Evolutionary conservation across 2,797 vertebrate species (phyloP).

Genomic region (Sebastes taczanowskii): DNA sequence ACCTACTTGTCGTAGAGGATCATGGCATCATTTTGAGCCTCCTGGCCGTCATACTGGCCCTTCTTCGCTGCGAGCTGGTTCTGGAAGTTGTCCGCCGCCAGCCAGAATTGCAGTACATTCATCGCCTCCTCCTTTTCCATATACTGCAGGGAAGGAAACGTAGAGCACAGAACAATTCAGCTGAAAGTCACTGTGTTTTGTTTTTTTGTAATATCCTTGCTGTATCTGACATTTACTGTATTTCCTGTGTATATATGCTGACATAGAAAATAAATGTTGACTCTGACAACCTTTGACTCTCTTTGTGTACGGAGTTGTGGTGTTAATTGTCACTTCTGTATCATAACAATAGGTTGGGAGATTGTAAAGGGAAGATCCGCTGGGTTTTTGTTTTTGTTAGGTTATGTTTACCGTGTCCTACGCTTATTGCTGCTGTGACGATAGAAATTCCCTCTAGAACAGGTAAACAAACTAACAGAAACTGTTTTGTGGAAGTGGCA

Average conservation of each 20-base stretch:
- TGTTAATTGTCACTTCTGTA: background rate
- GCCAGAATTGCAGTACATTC: conserved; percentile 97
- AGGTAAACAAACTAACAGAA: background rate
- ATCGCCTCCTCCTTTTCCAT: conserved; percentile 99
- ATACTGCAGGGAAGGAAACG: conserved; percentile 80
- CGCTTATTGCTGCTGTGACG: background rate
- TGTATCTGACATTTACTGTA: background rate
- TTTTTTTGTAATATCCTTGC: background rate
- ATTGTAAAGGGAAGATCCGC: background rate
- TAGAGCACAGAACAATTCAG: background rate
- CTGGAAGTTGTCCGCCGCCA: conserved; percentile 99
- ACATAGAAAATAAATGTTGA: background rate
- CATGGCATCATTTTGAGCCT: conserved; percentile 99
- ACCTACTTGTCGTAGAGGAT: conserved; percentile 98
- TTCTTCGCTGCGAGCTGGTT: conserved; percentile 96
- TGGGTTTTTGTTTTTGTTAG: background rate
- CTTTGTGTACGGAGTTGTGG: background rate
- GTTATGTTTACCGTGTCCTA: background rate
- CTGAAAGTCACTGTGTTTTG: background rate
- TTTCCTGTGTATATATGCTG: background rate
- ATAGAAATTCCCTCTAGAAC: background rate
- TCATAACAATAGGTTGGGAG: background rate
- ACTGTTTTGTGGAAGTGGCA: background rate
- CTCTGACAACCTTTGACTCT: background rate
- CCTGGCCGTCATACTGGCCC: conserved; percentile 98